These are phyloP conservation scores for Rhynchonycteris naso DNA, from an alignment of 2,797 vertebrate genomes.

Conservation along the genomic window DNA sequence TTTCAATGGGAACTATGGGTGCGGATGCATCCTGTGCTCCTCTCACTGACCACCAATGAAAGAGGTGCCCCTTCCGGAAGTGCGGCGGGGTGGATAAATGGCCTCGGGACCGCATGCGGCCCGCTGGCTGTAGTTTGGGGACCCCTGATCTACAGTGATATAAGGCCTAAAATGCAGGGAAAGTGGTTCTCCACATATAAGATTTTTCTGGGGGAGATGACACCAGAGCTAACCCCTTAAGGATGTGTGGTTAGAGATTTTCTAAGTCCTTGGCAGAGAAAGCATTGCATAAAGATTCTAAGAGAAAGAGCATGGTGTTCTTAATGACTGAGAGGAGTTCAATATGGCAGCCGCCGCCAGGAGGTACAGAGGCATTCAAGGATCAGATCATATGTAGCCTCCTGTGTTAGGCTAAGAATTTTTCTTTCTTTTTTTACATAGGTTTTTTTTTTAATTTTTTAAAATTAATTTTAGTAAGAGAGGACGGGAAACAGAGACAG, in stretches of 20 bases:
- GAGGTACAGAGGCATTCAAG: not conserved
- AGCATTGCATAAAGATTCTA: not conserved
- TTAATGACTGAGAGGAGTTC: not conserved
- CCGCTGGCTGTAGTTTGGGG: too few species aligned
- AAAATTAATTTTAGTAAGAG: too few species aligned
- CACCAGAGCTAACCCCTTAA: not conserved
- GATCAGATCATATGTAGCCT: not conserved
- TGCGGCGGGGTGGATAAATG: too few species aligned
- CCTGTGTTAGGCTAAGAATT: not conserved
- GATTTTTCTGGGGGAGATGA: not conserved
- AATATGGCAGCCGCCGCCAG: fast-evolving
- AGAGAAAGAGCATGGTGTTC: not conserved
- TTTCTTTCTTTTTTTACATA: not conserved
- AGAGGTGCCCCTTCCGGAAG: too few species aligned
- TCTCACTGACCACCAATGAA: too few species aligned
- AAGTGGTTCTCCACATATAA: not conserved
- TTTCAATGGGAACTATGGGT: too few species aligned
- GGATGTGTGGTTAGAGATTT: not conserved
- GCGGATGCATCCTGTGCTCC: too few species aligned
- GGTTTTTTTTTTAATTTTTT: too few species aligned
- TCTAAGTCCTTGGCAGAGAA: not conserved
- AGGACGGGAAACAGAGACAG: too few species aligned
- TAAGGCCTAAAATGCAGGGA: too few species aligned
- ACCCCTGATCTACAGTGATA: not conserved
- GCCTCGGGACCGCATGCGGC: too few species aligned